phyloP scores from a whole-genome alignment of 2,888 invertebrate species.

The Oscheius sp. region DNA sequence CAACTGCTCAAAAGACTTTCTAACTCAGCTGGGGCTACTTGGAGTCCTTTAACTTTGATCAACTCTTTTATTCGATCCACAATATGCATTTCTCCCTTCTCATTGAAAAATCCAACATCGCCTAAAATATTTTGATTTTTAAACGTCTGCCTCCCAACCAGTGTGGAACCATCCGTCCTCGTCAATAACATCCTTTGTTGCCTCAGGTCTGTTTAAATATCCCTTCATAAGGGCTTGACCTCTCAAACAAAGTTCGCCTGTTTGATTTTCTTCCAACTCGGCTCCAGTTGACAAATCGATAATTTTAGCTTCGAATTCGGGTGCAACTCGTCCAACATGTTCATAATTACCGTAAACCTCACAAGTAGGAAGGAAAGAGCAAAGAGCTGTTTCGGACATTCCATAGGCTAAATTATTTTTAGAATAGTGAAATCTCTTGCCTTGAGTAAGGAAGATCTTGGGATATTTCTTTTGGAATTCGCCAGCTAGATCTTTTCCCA shows the following conservation, averaged over 20 bases:
- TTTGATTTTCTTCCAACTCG: conserved; percentile 25
- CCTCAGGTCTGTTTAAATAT: conserved; percentile 37
- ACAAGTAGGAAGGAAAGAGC: conserved; percentile 31
- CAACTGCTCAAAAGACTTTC: conserved; percentile 82
- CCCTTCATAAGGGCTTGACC: conserved; percentile 52
- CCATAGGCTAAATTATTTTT: conserved; percentile 28
- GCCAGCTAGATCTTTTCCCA: conserved; percentile 53
- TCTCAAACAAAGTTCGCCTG: conserved; percentile 47
- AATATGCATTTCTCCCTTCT: conserved; percentile 54
- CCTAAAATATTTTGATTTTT: conserved; percentile 24
- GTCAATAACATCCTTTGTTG: conserved; percentile 4
- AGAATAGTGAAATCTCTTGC: conserved; percentile 1
- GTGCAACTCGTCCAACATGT: conserved; percentile 9
- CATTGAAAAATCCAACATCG: conserved; percentile 51
- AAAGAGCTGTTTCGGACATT: conserved; percentile 31
- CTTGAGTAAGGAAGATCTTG: conserved; percentile 8
- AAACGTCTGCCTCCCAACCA: conserved; percentile 13
- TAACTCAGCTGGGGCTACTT: conserved; percentile 82
- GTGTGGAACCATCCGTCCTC: conserved; percentile 44
- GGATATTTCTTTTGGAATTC: conserved; percentile 36
- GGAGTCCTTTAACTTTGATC: conserved; percentile 66
- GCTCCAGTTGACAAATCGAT: conserved; percentile 16
- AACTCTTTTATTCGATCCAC: conserved; percentile 66
- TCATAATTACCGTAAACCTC: conserved; percentile 3
- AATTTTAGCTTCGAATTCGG: conserved; percentile 15